A percentile compares a stretch with the other conserved stretches of the same genome.
These are phyloP conservation scores for Eulemur mongoz DNA, from an alignment of 2,797 vertebrate genomes.

Conservation along the genomic window DNA sequence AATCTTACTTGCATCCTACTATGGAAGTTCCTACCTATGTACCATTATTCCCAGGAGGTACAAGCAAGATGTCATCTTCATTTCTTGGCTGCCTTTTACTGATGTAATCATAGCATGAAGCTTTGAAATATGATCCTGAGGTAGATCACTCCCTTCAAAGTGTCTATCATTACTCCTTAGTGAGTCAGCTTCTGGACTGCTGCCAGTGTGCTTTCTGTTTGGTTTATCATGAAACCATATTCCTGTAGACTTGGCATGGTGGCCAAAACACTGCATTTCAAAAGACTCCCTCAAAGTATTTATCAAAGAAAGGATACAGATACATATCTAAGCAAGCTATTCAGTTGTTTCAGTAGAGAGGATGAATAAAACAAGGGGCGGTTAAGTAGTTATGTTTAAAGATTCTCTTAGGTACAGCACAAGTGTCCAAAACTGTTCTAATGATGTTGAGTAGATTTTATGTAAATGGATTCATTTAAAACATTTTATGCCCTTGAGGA, in stretches of 20 bases:
- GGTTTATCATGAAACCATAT: constrained; percentile 61
- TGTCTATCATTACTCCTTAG: constrained; percentile 69
- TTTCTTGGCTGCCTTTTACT: constrained; percentile 72
- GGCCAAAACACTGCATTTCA: constrained; percentile 52
- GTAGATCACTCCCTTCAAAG: constrained; percentile 72
- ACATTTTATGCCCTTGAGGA: neutral
- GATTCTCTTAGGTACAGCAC: neutral
- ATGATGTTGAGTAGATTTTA: neutral
- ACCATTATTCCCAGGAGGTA: constrained; percentile 49
- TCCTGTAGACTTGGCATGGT: constrained; percentile 49
- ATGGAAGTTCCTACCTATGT: neutral
- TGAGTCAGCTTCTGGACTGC: constrained; percentile 73
- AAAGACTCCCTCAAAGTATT: constrained; percentile 48
- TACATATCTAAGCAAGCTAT: constrained; percentile 35
- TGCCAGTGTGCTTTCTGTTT: constrained; percentile 57
- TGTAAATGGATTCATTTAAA: neutral
- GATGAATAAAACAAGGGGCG: neutral
- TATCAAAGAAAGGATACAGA: constrained; percentile 41
- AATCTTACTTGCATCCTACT: constrained; percentile 4
- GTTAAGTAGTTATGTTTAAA: neutral
- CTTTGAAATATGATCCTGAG: constrained; percentile 75
- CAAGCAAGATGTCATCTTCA: constrained; percentile 70
- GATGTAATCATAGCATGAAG: constrained; percentile 74
- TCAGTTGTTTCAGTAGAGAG: constrained; percentile 22
- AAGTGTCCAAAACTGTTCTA: constrained; percentile 7